These are phyloP conservation scores for Masticophis lateralis DNA, from an alignment of 2,797 vertebrate species.

Conservation along the genomic window DNA sequence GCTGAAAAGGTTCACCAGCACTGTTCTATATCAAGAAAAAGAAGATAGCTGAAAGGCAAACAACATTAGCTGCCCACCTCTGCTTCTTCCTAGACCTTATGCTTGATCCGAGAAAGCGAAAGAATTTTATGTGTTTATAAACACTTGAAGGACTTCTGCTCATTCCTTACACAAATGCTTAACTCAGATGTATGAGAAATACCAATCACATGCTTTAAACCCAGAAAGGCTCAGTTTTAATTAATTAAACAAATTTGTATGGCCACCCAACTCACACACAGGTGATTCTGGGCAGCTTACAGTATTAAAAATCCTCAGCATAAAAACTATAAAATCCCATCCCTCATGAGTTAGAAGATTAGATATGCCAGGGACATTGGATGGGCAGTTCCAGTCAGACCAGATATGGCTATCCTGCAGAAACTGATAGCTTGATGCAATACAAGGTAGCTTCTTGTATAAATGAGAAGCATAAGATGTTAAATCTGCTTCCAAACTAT, in stretches of 20 bases:
- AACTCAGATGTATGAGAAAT: not conserved
- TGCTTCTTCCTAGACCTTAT: not conserved
- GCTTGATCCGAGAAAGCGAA: not conserved
- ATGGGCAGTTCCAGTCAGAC: not conserved
- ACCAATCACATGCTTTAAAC: not conserved
- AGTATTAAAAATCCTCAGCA: not conserved
- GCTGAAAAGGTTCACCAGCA: too few species aligned
- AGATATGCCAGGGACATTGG: not conserved
- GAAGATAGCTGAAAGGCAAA: not conserved
- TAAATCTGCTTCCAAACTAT: not conserved
- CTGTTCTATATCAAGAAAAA: too few species aligned
- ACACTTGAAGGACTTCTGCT: not conserved
- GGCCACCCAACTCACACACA: not conserved
- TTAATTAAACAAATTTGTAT: not conserved
- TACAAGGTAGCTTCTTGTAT: not conserved
- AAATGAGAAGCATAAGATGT: not conserved
- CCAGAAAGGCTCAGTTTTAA: not conserved
- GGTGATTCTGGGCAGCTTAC: not conserved
- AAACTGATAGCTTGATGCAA: not conserved
- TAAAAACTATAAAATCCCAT: not conserved
- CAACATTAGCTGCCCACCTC: not conserved
- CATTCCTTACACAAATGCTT: not conserved
- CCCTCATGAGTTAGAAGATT: not conserved
- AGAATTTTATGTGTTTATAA: not conserved
- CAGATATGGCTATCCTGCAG: not conserved